Evolutionary conservation across 2,888 invertebrate species (phyloP).

Genomic region (Thysanoteuthis rhombus): DNA sequence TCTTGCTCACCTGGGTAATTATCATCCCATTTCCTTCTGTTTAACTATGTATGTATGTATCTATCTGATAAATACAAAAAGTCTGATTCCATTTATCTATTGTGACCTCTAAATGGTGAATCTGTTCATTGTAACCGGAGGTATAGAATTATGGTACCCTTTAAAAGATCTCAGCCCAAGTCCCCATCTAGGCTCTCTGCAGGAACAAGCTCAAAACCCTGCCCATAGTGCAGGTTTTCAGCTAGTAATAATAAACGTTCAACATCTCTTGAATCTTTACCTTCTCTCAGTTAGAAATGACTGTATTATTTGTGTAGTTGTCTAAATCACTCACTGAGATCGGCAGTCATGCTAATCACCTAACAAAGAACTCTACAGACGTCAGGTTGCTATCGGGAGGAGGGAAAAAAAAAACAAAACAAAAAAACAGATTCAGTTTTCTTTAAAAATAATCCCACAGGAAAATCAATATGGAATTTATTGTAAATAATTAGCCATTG

Average conservation of each 20-base stretch:
- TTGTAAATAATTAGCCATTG: slow-evolving; percentile 12
- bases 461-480: slow-evolving; percentile 12
- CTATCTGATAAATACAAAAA: no score
- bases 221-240: no score
- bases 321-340: background rate
- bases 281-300: background rate
- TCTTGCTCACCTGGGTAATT: no score
- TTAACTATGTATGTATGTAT: no score
- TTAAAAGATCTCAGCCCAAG: no score
- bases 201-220: no score
- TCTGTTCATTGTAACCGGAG: no score
- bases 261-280: background rate
- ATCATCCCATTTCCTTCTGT: no score
- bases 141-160: no score
- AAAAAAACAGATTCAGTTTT: background rate
- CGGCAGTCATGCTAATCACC: background rate
- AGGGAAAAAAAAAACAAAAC: background rate
- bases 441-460: slow-evolving; percentile 12
- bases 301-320: background rate
- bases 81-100: no score
- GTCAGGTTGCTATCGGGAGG: background rate
- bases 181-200: no score
- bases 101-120: no score
- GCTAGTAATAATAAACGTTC: background rate
- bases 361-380: background rate